Percentiles rank a stretch among this genome's conserved stretches.
Conservation (phyloP, 2,113 vertebrate species). For the Crotophaga sulcirostris region DNA sequence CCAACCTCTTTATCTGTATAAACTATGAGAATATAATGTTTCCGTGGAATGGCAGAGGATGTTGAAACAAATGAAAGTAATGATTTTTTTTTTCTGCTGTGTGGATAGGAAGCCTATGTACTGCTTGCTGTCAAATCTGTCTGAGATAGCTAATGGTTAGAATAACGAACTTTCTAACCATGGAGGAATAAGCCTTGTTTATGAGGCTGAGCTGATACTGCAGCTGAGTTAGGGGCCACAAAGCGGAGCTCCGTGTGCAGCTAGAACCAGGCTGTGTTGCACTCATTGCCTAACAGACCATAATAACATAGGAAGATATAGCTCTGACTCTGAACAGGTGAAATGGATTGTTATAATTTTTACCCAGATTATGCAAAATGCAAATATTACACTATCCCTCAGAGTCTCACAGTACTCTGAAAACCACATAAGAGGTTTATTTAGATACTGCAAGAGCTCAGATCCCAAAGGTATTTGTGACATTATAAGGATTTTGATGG, state of each 20-base stretch:
- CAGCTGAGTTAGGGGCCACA: neutral
- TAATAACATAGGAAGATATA: neutral
- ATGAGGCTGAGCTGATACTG: neutral
- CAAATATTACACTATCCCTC: neutral
- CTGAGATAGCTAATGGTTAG: neutral
- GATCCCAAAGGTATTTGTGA: neutral
- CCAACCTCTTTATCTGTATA: neutral
- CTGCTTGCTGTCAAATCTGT: neutral
- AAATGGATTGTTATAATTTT: neutral
- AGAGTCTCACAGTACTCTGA: neutral
- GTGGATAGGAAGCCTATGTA: neutral
- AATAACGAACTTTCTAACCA: neutral
- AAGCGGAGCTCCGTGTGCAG: neutral
- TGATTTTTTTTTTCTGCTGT: neutral
- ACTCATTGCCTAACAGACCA: neutral
- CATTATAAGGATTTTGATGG: neutral
- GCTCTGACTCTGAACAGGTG: neutral
- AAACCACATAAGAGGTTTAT: neutral
- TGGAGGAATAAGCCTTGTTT: neutral
- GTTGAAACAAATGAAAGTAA: neutral
- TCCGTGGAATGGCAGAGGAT: neutral
- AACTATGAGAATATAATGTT: neutral
- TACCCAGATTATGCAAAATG: neutral
- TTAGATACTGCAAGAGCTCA: neutral
- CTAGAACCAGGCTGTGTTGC: neutral